Evolutionary conservation across 2,797 vertebrate species (phyloP), one percentile per base, ranked within the genome.

Genomic region (Hydrocynus forskahlii): DNA sequence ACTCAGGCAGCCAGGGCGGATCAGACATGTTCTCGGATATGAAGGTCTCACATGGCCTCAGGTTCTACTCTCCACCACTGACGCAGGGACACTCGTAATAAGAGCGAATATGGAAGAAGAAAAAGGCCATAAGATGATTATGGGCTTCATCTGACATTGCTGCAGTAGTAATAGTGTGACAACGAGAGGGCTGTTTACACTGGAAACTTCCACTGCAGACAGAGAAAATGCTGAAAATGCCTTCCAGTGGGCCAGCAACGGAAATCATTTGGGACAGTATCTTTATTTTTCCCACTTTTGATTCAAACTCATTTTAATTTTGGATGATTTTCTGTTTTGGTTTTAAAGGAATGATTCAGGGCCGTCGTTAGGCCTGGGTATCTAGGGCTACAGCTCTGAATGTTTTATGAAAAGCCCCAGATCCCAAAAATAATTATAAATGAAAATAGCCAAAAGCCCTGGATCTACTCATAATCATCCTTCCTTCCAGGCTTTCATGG

Each of bases 21-120:
- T 81, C 69, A 76, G 80, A 82, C 55, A 67, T 79, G 76, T 7
- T 52, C 59, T 70, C 21, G 50, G 12, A 71, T 75, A 57, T 73
- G 68, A 79, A 76, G 75, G 72, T 69, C 79, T 81, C 62, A n/a
- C 40, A 83, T 81, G 14, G 60, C 84, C 84, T 81, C 74, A 76
- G 76, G 82, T 76, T 19, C 54, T 7, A 5, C 45, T 60, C 9
- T 76, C 64, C 54, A 16, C 35, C 10, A 13, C 55, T 77, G 79
- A 45, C 57, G 54, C 80, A 75, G 45, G 63, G 57, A 81, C 73
- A 72, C 82, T 84, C 59, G 70, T 66, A 75, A 52, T 62, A 79
- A 81, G 72, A 81, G 73, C 43, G 67, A 79, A 86, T 57, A 79
- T 55, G 35, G 38, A 75, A 23, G 57, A 66, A 29, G 55, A 67